These are phyloP conservation scores for Tachina grossa DNA, from an alignment of 2,888 invertebrate species.

Conservation along the genomic window DNA sequence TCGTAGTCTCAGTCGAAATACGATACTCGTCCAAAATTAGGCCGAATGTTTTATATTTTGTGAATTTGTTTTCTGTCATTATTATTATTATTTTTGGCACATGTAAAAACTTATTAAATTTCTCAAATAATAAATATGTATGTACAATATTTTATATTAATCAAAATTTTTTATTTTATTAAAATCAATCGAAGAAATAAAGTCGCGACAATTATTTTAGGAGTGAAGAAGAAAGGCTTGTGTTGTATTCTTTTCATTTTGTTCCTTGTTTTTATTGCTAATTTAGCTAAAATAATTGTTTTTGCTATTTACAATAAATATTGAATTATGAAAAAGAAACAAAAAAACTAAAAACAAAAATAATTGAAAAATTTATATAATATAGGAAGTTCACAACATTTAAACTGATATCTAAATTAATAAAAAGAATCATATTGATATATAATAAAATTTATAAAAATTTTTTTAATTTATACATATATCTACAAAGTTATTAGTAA, in stretches of 20 bases:
- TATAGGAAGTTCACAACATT: constrained; percentile 67
- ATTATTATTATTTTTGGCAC: constrained; percentile 15
- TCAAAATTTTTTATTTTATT: constrained; percentile 13
- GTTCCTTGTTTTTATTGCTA: constrained; percentile 69
- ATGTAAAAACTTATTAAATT: constrained; percentile 29
- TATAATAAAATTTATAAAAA: constrained; percentile 34
- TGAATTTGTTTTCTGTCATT: constrained; percentile 40
- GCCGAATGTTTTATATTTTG: not conserved
- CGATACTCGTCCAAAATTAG: too few relatives aligned
- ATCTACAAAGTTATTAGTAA: too few relatives aligned
- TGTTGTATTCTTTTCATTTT: constrained; percentile 62
- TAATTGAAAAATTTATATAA: constrained; percentile 52
- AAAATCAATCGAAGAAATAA: constrained; percentile 14
- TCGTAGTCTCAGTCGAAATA: too few relatives aligned
- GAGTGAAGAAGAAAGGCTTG: constrained; percentile 52
- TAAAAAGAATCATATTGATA: constrained; percentile 68
- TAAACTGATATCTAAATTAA: constrained; percentile 65
- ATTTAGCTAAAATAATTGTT: constrained; percentile 69
- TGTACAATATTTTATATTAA: constrained; percentile 13
- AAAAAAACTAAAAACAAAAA: constrained; percentile 30
- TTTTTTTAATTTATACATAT: not conserved
- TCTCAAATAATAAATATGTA: constrained; percentile 1
- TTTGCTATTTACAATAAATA: constrained; percentile 66
- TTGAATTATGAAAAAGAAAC: constrained; percentile 38
- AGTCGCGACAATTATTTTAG: constrained; percentile 2